Conservation (phyloP, 2,888 invertebrate species). For the Coelogynopora nodosa region DNA sequence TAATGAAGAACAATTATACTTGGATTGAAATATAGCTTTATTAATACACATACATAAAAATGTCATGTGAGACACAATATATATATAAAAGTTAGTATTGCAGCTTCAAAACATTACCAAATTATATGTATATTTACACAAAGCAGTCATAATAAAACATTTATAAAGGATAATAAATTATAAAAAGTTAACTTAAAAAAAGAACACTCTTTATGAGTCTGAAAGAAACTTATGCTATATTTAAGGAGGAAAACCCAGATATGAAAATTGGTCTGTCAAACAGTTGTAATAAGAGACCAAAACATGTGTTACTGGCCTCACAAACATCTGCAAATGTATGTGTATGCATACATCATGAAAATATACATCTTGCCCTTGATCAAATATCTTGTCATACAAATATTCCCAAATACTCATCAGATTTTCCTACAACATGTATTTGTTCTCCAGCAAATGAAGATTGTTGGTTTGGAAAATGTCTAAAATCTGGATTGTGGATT, state of each 20-base stretch:
- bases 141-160: neutral
- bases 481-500: neutral
- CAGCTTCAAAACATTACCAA: neutral
- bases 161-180: neutral
- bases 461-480: neutral
- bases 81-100: neutral
- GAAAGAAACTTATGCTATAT: constrained; percentile 12
- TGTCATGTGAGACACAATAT: neutral
- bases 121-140: neutral
- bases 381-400: neutral
- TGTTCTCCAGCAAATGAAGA: neutral
- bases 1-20: constrained; percentile 21
- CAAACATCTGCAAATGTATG: neutral
- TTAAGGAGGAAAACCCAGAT: constrained; percentile 4
- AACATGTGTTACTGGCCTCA: neutral
- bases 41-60: neutral
- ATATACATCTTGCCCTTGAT: neutral
- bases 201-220: constrained; percentile 20
- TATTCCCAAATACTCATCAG: neutral
- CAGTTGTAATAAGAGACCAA: neutral
- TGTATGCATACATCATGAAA: constrained; percentile 1
- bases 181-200: neutral
- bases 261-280: neutral
- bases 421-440: neutral
- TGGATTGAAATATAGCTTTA: too few species aligned